A percentile compares a stretch with the other conserved stretches of the same genome.
Evolutionary conservation across 1,140 invertebrate species (phyloP).

Genomic region (Hycleus cichorii): DNA sequence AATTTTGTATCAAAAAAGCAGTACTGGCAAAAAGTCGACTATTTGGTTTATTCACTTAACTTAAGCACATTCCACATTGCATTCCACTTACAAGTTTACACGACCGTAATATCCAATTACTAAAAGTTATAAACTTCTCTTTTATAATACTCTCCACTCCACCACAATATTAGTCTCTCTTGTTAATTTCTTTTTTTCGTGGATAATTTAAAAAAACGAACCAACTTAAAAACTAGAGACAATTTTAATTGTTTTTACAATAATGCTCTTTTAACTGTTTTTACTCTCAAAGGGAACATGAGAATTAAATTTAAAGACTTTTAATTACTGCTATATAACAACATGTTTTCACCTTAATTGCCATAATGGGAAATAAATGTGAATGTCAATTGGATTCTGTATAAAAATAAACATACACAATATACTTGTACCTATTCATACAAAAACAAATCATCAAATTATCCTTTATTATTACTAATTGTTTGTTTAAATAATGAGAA

Average conservation of each 20-base stretch:
- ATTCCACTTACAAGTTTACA: slow-evolving; percentile 35
- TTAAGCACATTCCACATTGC: slow-evolving; percentile 30
- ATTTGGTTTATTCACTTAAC: slow-evolving; percentile 27
- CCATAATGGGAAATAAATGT: slow-evolving; percentile 7
- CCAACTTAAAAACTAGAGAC: slow-evolving; percentile 24
- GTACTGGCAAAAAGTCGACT: slow-evolving; percentile 7
- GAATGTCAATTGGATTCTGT: not conserved
- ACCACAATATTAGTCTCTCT: too few species aligned
- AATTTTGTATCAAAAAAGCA: too few species aligned
- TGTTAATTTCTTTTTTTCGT: too few species aligned
- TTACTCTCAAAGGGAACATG: slow-evolving; percentile 5
- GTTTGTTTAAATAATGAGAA: too few species aligned
- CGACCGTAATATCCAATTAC: slow-evolving; percentile 36
- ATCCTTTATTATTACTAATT: too few species aligned
- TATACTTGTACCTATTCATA: too few species aligned
- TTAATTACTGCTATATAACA: slow-evolving; percentile 1
- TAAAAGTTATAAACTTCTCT: slow-evolving; percentile 31
- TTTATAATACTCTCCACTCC: not conserved
- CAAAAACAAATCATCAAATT: too few species aligned
- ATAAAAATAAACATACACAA: too few species aligned
- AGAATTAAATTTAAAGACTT: slow-evolving; percentile 18
- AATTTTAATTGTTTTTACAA: slow-evolving; percentile 14
- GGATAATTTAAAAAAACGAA: too few species aligned
- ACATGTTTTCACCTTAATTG: slow-evolving; percentile 8
- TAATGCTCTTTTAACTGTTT: slow-evolving; percentile 4